Percentiles rank a stretch among this genome's conserved stretches.
phyloP scores from a whole-genome alignment of 2,797 vertebrate species.

The Peromyscus eremicus region DNA sequence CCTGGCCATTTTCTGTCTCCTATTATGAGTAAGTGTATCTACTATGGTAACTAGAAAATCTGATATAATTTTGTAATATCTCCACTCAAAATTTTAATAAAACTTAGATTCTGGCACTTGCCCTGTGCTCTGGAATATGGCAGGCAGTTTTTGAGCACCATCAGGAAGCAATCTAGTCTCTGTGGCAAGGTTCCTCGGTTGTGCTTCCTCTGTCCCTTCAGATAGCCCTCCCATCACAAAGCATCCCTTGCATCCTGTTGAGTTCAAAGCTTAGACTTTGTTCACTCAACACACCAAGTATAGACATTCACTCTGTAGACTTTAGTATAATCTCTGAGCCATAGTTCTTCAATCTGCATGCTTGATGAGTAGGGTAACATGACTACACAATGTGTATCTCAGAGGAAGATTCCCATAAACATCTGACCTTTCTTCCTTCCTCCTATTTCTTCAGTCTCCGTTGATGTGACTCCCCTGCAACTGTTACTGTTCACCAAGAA shows the following conservation, averaged over 20 bases:
- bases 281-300: background rate
- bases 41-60: background rate
- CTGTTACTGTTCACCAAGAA: background rate
- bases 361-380: too few relatives aligned
- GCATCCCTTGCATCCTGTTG: background rate
- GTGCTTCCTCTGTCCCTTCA: background rate
- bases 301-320: background rate
- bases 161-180: background rate
- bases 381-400: fast-evolving
- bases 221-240: background rate
- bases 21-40: background rate
- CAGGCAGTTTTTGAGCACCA: background rate
- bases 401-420: background rate
- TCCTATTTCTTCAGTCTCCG: background rate
- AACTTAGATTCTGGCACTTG: background rate
- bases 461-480: background rate
- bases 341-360: background rate
- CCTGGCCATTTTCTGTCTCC: background rate
- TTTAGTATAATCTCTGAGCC: background rate
- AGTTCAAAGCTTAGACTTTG: background rate
- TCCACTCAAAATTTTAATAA: background rate
- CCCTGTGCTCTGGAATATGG: background rate
- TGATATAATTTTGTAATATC: background rate
- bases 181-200: fast-evolving
- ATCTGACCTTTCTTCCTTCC: background rate